These are phyloP conservation scores for Metellina segmentata DNA, from an alignment of 2,888 invertebrate species.

Conservation along the genomic window DNA sequence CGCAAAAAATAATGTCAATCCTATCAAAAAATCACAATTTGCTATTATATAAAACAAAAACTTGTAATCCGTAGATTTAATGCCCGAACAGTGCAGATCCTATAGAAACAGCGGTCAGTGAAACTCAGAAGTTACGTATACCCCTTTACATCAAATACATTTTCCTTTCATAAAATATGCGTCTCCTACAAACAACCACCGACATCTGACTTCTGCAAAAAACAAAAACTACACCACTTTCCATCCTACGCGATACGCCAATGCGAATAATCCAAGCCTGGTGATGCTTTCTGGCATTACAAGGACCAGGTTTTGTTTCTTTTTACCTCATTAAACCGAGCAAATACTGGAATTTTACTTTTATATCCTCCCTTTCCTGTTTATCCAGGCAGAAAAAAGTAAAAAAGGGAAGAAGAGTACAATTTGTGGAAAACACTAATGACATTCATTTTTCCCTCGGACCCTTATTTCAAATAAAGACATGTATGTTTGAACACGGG, in stretches of 20 bases:
- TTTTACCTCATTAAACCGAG: constrained; percentile 32
- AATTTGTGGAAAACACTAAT: constrained; percentile 35
- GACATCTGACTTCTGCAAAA: background rate
- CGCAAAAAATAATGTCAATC: too few species aligned
- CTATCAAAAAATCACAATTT: too few species aligned
- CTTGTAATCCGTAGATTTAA: too few species aligned
- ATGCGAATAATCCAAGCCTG: background rate
- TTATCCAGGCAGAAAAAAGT: background rate
- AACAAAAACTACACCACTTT: background rate
- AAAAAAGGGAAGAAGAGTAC: background rate
- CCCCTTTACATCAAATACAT: too few species aligned
- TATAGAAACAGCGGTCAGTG: too few species aligned
- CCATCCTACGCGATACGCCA: background rate
- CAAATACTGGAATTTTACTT: constrained; percentile 20
- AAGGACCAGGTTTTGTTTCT: background rate
- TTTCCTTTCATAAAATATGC: too few species aligned
- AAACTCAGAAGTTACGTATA: too few species aligned
- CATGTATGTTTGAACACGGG: background rate
- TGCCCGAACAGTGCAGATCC: too few species aligned
- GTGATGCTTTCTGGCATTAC: background rate
- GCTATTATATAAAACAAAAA: too few species aligned
- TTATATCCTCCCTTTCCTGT: background rate
- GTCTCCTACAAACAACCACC: too few species aligned
- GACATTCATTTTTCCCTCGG: background rate
- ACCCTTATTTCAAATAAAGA: background rate